These are phyloP conservation scores for Cantharis nigra DNA, from an alignment of 2,888 invertebrate species.

Conservation along the genomic window DNA sequence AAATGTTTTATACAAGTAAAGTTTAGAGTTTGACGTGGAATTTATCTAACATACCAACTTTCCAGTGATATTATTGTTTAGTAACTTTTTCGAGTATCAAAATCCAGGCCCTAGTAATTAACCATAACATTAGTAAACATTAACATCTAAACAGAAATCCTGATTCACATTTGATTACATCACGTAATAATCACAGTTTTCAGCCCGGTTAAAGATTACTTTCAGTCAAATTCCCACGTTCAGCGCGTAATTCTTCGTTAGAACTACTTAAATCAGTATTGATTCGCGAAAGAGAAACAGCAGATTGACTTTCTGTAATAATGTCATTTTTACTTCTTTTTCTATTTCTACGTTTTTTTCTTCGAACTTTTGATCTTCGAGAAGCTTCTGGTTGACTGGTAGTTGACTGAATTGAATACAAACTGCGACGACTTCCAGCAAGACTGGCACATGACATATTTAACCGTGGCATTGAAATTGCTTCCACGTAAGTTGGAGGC, in stretches of 20 bases:
- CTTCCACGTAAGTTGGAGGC: constrained; percentile 79
- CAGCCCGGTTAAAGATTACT: neutral
- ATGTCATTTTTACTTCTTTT: constrained; percentile 9
- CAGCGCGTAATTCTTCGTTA: constrained; percentile 14
- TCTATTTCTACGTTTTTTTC: constrained; percentile 22
- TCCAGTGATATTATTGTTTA: neutral
- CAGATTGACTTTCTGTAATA: constrained; percentile 25
- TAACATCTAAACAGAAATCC: neutral
- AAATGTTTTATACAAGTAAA: no score
- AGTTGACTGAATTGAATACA: constrained; percentile 30
- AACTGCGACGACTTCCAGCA: constrained; percentile 48
- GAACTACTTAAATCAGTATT: constrained; percentile 16
- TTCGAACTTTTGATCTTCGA: constrained; percentile 28
- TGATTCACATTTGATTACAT: neutral
- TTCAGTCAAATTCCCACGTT: neutral
- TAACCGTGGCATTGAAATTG: constrained; percentile 73
- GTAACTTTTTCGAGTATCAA: neutral
- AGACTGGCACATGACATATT: constrained; percentile 62
- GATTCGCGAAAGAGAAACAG: constrained; percentile 17
- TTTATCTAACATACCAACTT: neutral
- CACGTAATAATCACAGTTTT: neutral
- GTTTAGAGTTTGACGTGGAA: no score
- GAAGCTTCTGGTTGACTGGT: constrained; percentile 8
- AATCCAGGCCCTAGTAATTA: neutral
- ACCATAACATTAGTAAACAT: neutral